These are phyloP conservation scores for Chrysomela aeneicollis DNA, from an alignment of 2,888 invertebrate genomes.

Conservation along the genomic window DNA sequence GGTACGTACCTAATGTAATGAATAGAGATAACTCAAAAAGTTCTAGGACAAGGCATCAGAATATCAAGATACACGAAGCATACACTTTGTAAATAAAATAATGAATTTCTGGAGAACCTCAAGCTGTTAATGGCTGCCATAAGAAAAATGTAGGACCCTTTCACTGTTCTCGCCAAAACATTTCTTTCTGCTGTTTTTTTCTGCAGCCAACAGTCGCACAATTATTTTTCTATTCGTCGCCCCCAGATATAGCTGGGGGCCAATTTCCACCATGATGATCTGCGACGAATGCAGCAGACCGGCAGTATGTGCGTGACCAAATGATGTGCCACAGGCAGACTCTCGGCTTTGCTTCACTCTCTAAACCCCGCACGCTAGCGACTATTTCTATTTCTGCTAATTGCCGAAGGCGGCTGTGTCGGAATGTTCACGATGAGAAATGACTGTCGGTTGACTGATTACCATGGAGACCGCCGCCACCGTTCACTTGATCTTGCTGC, in stretches of 20 bases:
- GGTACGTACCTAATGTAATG: too few species aligned
- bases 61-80: too few species aligned
- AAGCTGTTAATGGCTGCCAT: too few species aligned
- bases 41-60: too few species aligned
- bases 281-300: conserved; percentile 29
- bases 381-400: conserved; percentile 62
- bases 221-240: not conserved
- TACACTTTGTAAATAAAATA: too few species aligned
- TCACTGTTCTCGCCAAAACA: too few species aligned
- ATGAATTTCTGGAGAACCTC: too few species aligned
- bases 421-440: conserved; percentile 60
- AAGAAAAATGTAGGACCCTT: too few species aligned
- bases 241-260: not conserved
- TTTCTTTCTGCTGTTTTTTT: too few species aligned
- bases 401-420: conserved; percentile 60
- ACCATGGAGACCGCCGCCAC: conserved; percentile 59
- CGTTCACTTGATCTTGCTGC: conserved; percentile 47
- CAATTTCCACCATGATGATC: conserved; percentile 17
- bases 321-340: conserved; percentile 38
- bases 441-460: conserved; percentile 59
- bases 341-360: not conserved
- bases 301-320: conserved; percentile 38
- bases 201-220: too few species aligned
- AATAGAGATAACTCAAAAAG: too few species aligned
- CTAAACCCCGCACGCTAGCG: conserved; percentile 38